Percentiles rank a stretch among this genome's conserved stretches.
Conservation (phyloP, 2,797 vertebrate species). For the Myotis pilosus region DNA sequence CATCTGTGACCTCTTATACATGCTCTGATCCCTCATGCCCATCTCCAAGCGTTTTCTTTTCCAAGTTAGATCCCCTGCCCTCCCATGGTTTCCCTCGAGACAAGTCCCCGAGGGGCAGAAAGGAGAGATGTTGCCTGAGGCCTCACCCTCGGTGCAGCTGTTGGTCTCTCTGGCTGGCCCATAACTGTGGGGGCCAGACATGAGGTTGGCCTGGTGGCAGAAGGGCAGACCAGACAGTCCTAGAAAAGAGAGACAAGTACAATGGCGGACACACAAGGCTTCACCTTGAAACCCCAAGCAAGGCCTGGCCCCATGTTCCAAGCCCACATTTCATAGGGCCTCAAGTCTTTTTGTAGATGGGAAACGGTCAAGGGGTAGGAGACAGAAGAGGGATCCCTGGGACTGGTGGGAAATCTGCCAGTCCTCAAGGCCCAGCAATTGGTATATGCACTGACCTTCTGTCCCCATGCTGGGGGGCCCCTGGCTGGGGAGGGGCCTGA, state of each 20-base stretch:
- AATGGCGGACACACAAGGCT: not conserved
- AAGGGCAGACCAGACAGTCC: slow-evolving; percentile 88
- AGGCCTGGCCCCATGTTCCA: not conserved
- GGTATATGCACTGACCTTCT: slow-evolving; percentile 86
- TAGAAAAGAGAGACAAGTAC: slow-evolving; percentile 72
- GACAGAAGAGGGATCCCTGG: not conserved
- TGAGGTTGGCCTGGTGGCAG: slow-evolving; percentile 90
- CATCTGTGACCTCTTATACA: not conserved
- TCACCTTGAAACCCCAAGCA: not conserved
- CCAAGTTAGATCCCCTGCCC: not conserved
- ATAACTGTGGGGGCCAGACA: slow-evolving; percentile 88
- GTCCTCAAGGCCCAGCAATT: not conserved
- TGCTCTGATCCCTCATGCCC: not conserved
- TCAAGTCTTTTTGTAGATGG: not conserved
- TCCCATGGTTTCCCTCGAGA: not conserved
- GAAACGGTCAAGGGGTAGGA: not conserved
- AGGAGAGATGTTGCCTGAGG: not conserved
- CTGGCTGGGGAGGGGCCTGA: slow-evolving; percentile 88
- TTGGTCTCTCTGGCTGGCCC: slow-evolving; percentile 81
- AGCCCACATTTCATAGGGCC: not conserved
- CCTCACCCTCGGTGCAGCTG: slow-evolving; percentile 88
- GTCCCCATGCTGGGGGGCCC: slow-evolving; percentile 85
- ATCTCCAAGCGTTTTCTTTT: not conserved
- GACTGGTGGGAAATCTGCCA: not conserved
- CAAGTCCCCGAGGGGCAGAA: slow-evolving; percentile 5